Percentiles rank a stretch among this genome's conserved stretches.
phyloP scores from a whole-genome alignment of 2,113 vertebrate species.

The Rhinogobius similis region DNA sequence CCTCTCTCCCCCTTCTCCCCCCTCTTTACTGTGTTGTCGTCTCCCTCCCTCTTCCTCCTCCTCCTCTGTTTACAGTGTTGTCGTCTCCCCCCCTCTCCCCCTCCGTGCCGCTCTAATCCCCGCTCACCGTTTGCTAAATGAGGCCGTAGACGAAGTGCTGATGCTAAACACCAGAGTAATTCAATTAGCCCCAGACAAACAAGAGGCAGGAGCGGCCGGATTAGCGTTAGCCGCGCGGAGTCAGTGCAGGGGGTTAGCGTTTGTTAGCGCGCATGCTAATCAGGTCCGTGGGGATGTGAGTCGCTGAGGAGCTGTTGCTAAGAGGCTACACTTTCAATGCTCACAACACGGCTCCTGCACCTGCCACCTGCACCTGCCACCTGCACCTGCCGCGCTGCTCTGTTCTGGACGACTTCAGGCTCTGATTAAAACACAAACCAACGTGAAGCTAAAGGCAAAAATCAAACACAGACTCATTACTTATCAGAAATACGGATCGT shows the following conservation, averaged over 20 bases:
- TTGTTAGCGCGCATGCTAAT: background rate
- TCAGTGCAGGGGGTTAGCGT: background rate
- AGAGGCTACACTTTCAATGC: slow-evolving; percentile 10
- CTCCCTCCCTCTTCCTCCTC: too few species aligned
- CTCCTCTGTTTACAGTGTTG: too few species aligned
- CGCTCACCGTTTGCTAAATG: slow-evolving; percentile 45
- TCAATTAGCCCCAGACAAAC: slow-evolving; percentile 55
- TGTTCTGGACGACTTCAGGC: too few species aligned
- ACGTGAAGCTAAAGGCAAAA: too few species aligned
- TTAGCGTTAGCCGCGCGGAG: background rate
- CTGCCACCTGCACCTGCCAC: too few species aligned
- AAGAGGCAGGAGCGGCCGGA: slow-evolving; percentile 1
- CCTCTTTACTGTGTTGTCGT: too few species aligned
- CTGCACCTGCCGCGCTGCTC: too few species aligned
- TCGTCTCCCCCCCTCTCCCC: too few species aligned
- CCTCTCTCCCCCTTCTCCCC: too few species aligned
- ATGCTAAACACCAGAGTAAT: slow-evolving; percentile 48
- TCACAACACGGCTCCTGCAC: background rate
- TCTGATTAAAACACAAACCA: too few species aligned
- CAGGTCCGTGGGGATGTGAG: background rate
- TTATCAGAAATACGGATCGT: too few species aligned
- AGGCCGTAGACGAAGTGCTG: slow-evolving; percentile 54
- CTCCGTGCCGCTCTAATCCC: slow-evolving; percentile 51
- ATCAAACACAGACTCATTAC: too few species aligned
- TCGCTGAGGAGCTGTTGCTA: slow-evolving; percentile 8